phyloP scores from a whole-genome alignment of 2,888 invertebrate species.

The Pristionchus exspectatus region DNA sequence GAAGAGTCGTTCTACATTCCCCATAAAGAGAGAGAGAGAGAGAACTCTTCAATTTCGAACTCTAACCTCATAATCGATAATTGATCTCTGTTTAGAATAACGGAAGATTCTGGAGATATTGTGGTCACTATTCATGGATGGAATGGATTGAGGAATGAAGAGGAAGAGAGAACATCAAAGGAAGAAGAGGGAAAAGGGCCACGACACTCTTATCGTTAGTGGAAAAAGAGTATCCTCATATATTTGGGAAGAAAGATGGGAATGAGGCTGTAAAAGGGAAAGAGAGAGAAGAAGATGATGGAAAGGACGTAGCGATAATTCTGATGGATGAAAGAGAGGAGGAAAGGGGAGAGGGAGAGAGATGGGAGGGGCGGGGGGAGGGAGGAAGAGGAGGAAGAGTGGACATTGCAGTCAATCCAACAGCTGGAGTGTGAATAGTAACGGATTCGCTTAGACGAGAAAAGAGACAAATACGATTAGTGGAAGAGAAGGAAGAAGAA shows the following conservation, averaged over 20 bases:
- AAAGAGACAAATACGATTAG: constrained; percentile 40
- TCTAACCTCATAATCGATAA: constrained; percentile 28
- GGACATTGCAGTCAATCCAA: constrained; percentile 5
- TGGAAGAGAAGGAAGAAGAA: constrained; percentile 3
- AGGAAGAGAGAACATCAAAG: constrained; percentile 23
- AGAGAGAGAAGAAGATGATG: constrained; percentile 7
- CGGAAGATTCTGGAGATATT: not conserved
- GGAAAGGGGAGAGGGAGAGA: not conserved
- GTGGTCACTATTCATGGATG: not conserved
- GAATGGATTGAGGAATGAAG: not conserved
- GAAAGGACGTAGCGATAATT: constrained; percentile 29
- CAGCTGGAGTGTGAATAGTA: constrained; percentile 38
- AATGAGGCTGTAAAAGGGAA: constrained; percentile 35
- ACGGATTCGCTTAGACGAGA: not conserved
- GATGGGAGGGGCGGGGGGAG: not conserved
- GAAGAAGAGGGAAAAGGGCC: not conserved
- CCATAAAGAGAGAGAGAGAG: not conserved
- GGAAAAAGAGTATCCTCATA: not conserved
- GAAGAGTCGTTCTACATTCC: not conserved
- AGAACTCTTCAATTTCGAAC: not conserved
- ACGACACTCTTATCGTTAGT: constrained; percentile 13
- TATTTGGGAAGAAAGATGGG: constrained; percentile 26
- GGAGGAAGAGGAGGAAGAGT: not conserved
- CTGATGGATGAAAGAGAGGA: constrained; percentile 32
- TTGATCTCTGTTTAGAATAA: not conserved